phyloP scores from a whole-genome alignment of 2,888 invertebrate species.

The Diplazon laetatorius region DNA sequence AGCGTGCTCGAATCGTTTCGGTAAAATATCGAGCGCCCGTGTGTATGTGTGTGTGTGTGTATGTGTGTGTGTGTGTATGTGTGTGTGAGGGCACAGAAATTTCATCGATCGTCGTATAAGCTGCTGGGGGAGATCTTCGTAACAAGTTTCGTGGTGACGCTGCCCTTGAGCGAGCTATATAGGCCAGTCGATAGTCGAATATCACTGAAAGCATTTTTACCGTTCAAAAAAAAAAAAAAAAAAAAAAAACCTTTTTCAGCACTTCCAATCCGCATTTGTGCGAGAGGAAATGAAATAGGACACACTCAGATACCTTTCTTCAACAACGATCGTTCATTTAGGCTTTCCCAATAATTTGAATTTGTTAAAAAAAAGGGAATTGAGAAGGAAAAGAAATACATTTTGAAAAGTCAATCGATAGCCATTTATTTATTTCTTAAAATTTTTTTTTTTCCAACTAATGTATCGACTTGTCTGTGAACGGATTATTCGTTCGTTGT shows the following conservation, averaged over 20 bases:
- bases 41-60: neutral
- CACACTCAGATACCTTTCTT: neutral
- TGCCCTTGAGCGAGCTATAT: slow-evolving; percentile 61
- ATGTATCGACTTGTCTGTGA: too few species aligned
- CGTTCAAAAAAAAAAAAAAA: neutral
- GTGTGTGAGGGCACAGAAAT: slow-evolving; percentile 50
- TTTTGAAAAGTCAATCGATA: too few species aligned
- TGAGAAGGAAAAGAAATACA: too few species aligned
- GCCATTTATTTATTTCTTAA: too few species aligned
- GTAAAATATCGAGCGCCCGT: neutral
- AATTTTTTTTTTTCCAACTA: neutral
- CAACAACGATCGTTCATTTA: too few species aligned
- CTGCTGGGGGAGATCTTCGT: slow-evolving; percentile 32
- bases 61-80: neutral
- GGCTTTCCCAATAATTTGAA: too few species aligned
- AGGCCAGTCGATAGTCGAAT: slow-evolving; percentile 67
- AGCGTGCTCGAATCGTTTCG: neutral
- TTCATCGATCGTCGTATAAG: slow-evolving; percentile 54
- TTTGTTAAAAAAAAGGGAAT: too few species aligned
- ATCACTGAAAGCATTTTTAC: neutral
- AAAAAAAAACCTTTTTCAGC: too few species aligned
- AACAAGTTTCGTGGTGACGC: slow-evolving; percentile 49
- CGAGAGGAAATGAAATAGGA: neutral
- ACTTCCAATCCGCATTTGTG: neutral
- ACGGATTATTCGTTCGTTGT: neutral